Evolutionary conservation across 2,888 invertebrate genomes (phyloP).

Genomic region (Biston betularia): DNA sequence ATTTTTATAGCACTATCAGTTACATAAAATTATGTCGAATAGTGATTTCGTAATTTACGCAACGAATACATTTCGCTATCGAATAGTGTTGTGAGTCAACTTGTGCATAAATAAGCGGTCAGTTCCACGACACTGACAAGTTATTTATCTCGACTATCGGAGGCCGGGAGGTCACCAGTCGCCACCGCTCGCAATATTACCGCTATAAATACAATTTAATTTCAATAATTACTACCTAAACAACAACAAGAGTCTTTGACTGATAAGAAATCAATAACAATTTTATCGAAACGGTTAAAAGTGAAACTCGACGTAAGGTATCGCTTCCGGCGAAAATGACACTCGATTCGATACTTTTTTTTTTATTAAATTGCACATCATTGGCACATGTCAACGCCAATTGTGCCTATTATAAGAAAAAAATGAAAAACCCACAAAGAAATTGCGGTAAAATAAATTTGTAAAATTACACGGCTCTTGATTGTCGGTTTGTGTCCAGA

Average conservation of each 20-base stretch:
- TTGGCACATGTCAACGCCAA: constrained; percentile 82
- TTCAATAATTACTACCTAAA: constrained; percentile 76
- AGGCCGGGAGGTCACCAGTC: constrained; percentile 71
- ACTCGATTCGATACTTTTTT: constrained; percentile 39
- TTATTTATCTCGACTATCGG: constrained; percentile 68
- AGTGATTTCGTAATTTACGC: constrained; percentile 58
- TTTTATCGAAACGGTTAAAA: constrained; percentile 66
- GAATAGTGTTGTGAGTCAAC: constrained; percentile 54
- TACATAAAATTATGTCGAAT: constrained; percentile 54
- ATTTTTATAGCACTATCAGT: constrained; percentile 63
- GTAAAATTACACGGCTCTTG: constrained; percentile 77
- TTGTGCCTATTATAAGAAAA: constrained; percentile 69
- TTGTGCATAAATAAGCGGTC: constrained; percentile 71
- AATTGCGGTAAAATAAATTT: constrained; percentile 80
- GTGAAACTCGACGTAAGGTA: constrained; percentile 62
- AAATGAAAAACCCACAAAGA: constrained; percentile 70
- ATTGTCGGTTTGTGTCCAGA: constrained; percentile 80
- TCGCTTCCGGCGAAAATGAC: constrained; percentile 66
- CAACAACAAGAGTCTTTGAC: constrained; percentile 81
- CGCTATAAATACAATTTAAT: constrained; percentile 82
- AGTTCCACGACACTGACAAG: constrained; percentile 76
- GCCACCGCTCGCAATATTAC: constrained; percentile 65
- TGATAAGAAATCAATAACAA: constrained; percentile 72
- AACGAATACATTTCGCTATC: constrained; percentile 29
- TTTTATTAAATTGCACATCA: constrained; percentile 71